A percentile compares a stretch with the other conserved stretches of the same genome.
Conservation (phyloP, 2,113 vertebrate genomes). For the Campylorhamphus procurvoides region DNA sequence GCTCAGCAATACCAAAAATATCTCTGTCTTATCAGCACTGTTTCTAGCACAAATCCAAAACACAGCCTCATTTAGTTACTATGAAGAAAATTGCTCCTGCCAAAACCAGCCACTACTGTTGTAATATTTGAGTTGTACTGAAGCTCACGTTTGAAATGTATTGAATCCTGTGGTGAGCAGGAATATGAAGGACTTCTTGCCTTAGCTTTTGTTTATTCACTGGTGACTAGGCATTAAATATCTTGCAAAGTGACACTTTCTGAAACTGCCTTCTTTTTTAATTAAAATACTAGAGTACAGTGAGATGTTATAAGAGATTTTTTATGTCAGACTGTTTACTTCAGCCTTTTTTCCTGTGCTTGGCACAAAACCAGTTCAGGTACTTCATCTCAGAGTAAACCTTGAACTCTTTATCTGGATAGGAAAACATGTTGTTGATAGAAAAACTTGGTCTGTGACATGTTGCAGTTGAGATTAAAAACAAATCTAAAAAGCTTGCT, state of each 20-base stretch:
- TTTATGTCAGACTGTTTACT: neutral
- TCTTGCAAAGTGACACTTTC: neutral
- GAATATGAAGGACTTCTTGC: neutral
- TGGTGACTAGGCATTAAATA: neutral
- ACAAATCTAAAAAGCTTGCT: neutral
- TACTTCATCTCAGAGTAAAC: neutral
- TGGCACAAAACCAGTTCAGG: neutral
- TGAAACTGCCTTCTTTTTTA: neutral
- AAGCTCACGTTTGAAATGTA: neutral
- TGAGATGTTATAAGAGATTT: neutral
- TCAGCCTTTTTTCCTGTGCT: neutral
- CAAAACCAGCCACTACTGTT: neutral
- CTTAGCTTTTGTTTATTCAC: neutral
- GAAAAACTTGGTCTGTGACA: neutral
- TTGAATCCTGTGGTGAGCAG: neutral
- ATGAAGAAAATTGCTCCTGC: neutral
- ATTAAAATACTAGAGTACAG: neutral
- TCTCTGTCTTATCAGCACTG: neutral
- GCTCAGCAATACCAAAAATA: neutral
- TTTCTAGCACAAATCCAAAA: neutral
- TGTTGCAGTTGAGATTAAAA: neutral
- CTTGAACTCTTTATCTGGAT: neutral
- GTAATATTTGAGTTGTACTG: neutral
- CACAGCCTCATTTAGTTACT: neutral
- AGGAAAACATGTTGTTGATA: neutral